A percentile compares a stretch with the other conserved stretches of the same genome.
These are phyloP conservation scores for Hozukius guyotensis DNA, from an alignment of 2,797 vertebrate genomes.

Conservation along the genomic window DNA sequence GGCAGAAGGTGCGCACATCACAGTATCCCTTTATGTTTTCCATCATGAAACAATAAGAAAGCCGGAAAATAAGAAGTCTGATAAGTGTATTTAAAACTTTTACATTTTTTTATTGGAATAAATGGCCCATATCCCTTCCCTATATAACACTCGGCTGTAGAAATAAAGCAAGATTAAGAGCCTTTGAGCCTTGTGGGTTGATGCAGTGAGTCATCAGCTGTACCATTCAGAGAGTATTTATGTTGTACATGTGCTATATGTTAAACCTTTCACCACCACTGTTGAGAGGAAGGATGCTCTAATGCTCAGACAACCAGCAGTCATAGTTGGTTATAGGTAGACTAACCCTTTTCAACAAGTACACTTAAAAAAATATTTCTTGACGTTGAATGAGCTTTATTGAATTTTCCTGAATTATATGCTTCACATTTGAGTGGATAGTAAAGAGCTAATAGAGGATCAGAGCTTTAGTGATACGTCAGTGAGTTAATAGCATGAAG, in stretches of 20 bases:
- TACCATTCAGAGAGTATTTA: background rate
- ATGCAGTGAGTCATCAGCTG: background rate
- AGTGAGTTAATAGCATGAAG: background rate
- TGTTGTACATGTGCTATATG: background rate
- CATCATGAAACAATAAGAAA: background rate
- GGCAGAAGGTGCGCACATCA: background rate
- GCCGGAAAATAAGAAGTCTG: background rate
- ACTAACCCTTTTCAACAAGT: background rate
- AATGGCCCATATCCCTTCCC: background rate
- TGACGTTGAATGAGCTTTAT: background rate
- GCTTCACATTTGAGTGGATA: background rate
- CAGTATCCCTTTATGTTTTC: background rate
- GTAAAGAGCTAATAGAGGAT: background rate
- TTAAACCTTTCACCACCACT: background rate
- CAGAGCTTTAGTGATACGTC: background rate
- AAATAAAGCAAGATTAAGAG: background rate
- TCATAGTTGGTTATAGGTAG: background rate
- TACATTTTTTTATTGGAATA: background rate
- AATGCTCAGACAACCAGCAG: background rate
- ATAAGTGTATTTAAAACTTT: background rate
- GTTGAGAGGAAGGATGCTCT: background rate
- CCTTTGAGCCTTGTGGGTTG: background rate
- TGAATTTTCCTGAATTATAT: background rate
- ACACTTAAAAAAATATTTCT: fast-evolving
- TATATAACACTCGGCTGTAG: background rate